Conservation (phyloP, 2,113 vertebrate genomes). For the Uria aalge region DNA sequence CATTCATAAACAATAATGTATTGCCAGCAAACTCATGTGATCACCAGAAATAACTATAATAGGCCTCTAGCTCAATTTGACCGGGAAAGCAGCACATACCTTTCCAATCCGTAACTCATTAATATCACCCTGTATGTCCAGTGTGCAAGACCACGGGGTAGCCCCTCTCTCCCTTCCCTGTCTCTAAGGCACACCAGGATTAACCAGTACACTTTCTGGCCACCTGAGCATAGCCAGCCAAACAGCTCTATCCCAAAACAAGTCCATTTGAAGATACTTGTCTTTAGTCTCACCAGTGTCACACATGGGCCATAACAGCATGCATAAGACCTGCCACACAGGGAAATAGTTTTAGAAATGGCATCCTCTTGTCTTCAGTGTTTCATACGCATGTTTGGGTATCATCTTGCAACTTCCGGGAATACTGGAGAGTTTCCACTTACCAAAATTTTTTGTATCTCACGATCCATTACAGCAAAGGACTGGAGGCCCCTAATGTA, state of each 20-base stretch:
- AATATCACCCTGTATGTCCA: neutral
- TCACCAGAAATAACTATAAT: neutral
- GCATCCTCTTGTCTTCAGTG: neutral
- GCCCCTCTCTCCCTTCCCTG: neutral
- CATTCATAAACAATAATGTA: neutral
- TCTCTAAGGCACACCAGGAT: neutral
- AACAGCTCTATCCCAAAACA: neutral
- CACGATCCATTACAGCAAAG: neutral
- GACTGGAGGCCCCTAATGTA: neutral
- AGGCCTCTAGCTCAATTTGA: neutral
- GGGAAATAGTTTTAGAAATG: neutral
- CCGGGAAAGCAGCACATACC: neutral
- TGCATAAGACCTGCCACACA: neutral
- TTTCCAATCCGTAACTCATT: neutral
- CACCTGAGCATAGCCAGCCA: neutral
- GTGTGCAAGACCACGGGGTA: neutral
- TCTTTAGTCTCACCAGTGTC: neutral
- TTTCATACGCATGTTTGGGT: rapidly evolving
- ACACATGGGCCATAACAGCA: neutral
- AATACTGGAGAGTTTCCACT: neutral
- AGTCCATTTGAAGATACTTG: neutral
- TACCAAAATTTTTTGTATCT: neutral
- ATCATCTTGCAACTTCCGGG: neutral
- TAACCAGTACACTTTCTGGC: neutral
- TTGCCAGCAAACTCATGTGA: neutral